Evolutionary conservation across 2,888 invertebrate genomes (phyloP), one percentile per base, ranked within the genome.

Genomic region (Sphaeridia pumilis): DNA sequence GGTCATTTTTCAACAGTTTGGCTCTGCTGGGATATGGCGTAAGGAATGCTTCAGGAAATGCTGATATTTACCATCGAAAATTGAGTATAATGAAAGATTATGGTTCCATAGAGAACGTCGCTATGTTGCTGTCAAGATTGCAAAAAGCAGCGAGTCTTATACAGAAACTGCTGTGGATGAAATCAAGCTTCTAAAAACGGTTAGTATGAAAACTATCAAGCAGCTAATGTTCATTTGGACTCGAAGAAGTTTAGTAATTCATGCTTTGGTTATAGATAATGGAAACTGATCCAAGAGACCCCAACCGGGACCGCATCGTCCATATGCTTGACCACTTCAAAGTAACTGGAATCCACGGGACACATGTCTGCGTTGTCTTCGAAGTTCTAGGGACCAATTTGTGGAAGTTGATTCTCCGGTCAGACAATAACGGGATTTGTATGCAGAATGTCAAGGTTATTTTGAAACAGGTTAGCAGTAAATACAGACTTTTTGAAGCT

Each of bases 1-100:
- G 87, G 87, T 7, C 87, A 87, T 71, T 87, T 87, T 71, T 87
- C 86, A 48, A 87, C 87, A 2, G 87, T 88, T 4, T 87, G 87
- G 87, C 76, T 87, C 46, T 84, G 84, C 69, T 81, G 83, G 75
- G 86, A 87, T 76, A 78, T 80, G 55, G 73, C 72, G 80, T 81
- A 71, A n/a, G n/a, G 31, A 35, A 17, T 38, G 20, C 17, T 17
- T 17, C 38, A n/a, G 5, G 7, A 38, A n/a, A n/a, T n/a, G n/a
- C n/a, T n/a, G n/a, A n/a, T n/a, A n/a, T n/a, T n/a, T n/a, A 38
- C 12, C 24, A 44, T 10, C n/a, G 5, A 24, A 25, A 20, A 14
- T 44, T 44, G 44, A n/a, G n/a, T n/a, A n/a, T n/a, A n/a, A n/a
- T n/a, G n/a, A n/a, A n/a, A n/a, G n/a, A n/a, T n/a, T n/a, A n/a